These are phyloP conservation scores for Chrysomallon squamiferum DNA, from an alignment of 1,140 invertebrate genomes.

Conservation along the genomic window DNA sequence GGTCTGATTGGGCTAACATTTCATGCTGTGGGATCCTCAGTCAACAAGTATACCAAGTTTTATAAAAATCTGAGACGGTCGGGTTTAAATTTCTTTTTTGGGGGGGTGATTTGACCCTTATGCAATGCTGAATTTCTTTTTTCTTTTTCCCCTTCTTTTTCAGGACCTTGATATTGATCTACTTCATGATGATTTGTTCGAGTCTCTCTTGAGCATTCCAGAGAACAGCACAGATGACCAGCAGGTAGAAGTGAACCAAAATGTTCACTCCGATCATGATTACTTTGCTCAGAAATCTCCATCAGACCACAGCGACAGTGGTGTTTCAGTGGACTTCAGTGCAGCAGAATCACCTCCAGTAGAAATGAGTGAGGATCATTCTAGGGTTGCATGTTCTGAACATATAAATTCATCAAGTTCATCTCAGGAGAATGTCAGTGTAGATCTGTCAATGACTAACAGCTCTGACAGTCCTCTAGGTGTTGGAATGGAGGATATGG, in stretches of 20 bases:
- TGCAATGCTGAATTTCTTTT: too few relatives aligned
- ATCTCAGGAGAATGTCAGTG: constrained; percentile 2
- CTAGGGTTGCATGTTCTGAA: constrained; percentile 11
- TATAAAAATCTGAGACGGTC: too few relatives aligned
- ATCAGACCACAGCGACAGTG: constrained; percentile 42
- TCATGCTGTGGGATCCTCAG: too few relatives aligned
- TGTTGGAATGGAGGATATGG: constrained; percentile 34
- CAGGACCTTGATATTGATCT: constrained; percentile 3
- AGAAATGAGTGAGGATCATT: constrained; percentile 14
- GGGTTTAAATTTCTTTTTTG: too few relatives aligned
- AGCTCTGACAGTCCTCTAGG: constrained; percentile 20
- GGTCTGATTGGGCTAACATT: too few relatives aligned
- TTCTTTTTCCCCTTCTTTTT: not conserved
- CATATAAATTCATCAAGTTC: not conserved
- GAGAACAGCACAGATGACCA: not conserved
- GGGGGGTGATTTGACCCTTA: too few relatives aligned
- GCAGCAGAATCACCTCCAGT: constrained; percentile 24
- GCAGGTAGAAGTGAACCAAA: not conserved
- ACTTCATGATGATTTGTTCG: not conserved
- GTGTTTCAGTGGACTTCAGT: constrained; percentile 41
- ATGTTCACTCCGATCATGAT: constrained; percentile 41
- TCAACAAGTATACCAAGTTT: too few relatives aligned
- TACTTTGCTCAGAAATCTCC: constrained; percentile 47
- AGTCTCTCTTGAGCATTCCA: not conserved
- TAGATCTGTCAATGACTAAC: not conserved